A percentile compares a stretch with the other conserved stretches of the same genome.
Evolutionary conservation across 2,888 invertebrate species (phyloP).

Genomic region (Suillia variegata): DNA sequence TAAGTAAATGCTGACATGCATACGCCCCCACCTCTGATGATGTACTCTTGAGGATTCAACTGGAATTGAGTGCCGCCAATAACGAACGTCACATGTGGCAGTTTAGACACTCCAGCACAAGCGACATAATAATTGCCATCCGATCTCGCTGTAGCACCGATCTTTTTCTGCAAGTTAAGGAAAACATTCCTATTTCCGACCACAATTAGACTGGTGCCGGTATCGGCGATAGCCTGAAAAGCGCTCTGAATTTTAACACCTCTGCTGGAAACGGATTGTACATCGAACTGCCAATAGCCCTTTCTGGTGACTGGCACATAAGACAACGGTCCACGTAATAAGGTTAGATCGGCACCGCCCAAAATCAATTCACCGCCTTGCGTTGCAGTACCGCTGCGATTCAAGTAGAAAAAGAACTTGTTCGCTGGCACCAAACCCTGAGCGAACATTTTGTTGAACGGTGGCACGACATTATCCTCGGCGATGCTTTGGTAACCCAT

Average conservation of each 20-base stretch:
- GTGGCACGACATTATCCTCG: slow-evolving; percentile 85
- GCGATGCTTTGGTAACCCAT: slow-evolving; percentile 86
- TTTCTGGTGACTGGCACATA: slow-evolving; percentile 81
- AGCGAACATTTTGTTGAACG: slow-evolving; percentile 87
- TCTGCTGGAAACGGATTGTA: slow-evolving; percentile 71
- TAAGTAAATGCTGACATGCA: slow-evolving; percentile 91
- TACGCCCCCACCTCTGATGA: slow-evolving; percentile 66
- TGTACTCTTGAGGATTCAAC: slow-evolving; percentile 80
- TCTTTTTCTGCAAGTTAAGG: slow-evolving; percentile 72
- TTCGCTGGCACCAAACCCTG: slow-evolving; percentile 74
- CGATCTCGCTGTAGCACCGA: slow-evolving; percentile 70
- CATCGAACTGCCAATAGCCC: slow-evolving; percentile 95
- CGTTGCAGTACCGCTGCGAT: slow-evolving; percentile 70
- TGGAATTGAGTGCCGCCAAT: slow-evolving; percentile 76
- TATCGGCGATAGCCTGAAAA: slow-evolving; percentile 91
- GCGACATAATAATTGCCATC: slow-evolving; percentile 81
- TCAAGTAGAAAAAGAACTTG: slow-evolving; percentile 93
- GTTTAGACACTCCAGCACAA: slow-evolving; percentile 73
- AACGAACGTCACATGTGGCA: slow-evolving; percentile 78
- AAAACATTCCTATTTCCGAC: slow-evolving; percentile 83
- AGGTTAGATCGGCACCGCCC: slow-evolving; percentile 88
- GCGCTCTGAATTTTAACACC: slow-evolving; percentile 67
- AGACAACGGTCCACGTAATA: slow-evolving; percentile 69
- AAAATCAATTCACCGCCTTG: slow-evolving; percentile 85
- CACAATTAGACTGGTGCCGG: slow-evolving; percentile 91